These are phyloP conservation scores for Neoseiulus cucumeris DNA, from an alignment of 1,140 invertebrate genomes.

Conservation along the genomic window DNA sequence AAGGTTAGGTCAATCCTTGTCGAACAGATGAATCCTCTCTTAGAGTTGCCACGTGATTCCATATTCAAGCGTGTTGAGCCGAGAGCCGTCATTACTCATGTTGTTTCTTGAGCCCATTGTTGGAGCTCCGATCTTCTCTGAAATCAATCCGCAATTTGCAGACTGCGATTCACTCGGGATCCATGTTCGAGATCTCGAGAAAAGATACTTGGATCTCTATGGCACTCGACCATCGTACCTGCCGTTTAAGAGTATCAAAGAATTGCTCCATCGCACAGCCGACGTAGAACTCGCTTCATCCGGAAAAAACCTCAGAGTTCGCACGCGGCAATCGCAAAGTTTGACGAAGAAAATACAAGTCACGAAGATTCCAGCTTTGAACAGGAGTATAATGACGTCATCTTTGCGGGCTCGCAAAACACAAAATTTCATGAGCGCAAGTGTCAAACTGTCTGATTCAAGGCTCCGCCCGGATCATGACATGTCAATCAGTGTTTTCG, in stretches of 20 bases:
- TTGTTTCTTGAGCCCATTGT: no score
- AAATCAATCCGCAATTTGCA: background rate
- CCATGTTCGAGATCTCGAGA: background rate
- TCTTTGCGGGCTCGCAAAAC: background rate
- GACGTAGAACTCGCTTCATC: background rate
- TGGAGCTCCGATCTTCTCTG: no score
- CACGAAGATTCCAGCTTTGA: background rate
- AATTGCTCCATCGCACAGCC: background rate
- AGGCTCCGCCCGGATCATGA: background rate
- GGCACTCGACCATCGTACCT: constrained; percentile 1
- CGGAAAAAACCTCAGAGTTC: background rate
- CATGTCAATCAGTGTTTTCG: background rate
- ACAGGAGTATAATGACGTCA: background rate
- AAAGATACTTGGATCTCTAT: background rate
- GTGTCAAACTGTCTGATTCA: background rate
- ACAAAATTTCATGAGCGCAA: background rate
- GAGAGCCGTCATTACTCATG: no score
- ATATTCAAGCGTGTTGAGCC: no score
- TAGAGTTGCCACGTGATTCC: no score
- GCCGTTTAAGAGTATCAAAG: constrained; percentile 1
- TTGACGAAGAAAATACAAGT: background rate
- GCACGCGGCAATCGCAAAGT: background rate
- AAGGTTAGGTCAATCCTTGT: background rate
- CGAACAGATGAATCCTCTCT: no score
- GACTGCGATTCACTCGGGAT: background rate